A percentile compares a stretch with the other conserved stretches of the same genome.
phyloP scores from a whole-genome alignment of 2,113 vertebrate species.

The Corythornis madagascariensis region DNA sequence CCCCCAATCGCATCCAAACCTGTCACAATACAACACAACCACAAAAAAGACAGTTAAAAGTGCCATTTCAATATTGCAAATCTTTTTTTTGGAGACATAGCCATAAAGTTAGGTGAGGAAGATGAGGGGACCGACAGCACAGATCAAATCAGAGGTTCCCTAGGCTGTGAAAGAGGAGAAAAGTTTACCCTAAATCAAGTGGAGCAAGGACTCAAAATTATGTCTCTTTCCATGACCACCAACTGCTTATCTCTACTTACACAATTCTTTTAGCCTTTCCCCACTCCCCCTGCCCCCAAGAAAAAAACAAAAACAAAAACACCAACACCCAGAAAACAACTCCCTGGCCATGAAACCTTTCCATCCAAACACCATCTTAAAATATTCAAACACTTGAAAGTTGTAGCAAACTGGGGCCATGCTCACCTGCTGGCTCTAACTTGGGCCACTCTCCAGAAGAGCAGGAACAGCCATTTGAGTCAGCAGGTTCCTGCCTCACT shows the following conservation, averaged over 20 bases:
- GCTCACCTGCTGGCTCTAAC: background rate
- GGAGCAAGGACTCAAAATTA: background rate
- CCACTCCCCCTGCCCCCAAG: too few species aligned
- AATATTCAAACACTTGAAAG: background rate
- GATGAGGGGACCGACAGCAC: background rate
- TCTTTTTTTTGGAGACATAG: background rate
- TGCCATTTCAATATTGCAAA: background rate
- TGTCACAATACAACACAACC: slow-evolving; percentile 10
- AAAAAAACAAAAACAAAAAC: background rate
- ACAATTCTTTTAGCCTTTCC: background rate
- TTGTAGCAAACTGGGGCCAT: background rate
- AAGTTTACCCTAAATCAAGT: background rate
- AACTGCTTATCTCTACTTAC: background rate
- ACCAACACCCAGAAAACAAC: background rate
- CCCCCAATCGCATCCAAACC: slow-evolving; percentile 11
- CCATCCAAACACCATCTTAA: fast-evolving
- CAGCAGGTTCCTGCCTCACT: background rate
- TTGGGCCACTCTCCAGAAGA: slow-evolving; percentile 28
- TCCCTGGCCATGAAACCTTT: background rate
- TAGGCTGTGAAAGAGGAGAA: background rate
- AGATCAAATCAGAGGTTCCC: background rate
- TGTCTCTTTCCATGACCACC: background rate
- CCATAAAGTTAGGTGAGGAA: background rate
- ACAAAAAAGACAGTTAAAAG: background rate
- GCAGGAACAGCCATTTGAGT: slow-evolving; percentile 6